Conservation (phyloP, 2,888 invertebrate genomes). For the Eustalomyia histrio region DNA sequence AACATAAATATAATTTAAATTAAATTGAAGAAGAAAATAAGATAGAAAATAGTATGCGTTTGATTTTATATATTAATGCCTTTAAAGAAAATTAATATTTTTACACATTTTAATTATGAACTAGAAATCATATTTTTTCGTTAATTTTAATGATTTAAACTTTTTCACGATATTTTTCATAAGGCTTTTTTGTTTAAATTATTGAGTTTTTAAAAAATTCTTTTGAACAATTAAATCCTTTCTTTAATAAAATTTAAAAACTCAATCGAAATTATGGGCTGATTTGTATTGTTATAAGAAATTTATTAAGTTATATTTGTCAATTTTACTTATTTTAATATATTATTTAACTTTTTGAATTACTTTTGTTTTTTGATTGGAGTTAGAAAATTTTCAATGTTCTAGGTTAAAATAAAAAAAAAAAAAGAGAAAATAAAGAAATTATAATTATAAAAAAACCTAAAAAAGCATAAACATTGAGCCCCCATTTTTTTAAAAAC, state of each 20-base stretch:
- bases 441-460: constrained; percentile 31
- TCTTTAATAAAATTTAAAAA: constrained; percentile 18
- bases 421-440: constrained; percentile 1
- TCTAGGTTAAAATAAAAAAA: neutral
- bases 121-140: constrained; percentile 51
- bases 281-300: constrained; percentile 21
- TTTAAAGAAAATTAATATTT: constrained; percentile 44
- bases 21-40: constrained; percentile 37
- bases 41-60: constrained; percentile 22
- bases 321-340: constrained; percentile 3
- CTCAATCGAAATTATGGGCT: constrained; percentile 24
- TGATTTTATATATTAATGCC: constrained; percentile 51
- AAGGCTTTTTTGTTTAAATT: constrained; percentile 64
- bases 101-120: constrained; percentile 44
- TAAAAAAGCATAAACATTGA: constrained; percentile 44
- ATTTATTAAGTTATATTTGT: constrained; percentile 33
- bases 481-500: constrained; percentile 37
- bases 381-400: constrained; percentile 4
- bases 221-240: constrained; percentile 11
- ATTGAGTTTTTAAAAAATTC: constrained; percentile 16
- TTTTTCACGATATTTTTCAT: constrained; percentile 68
- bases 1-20: constrained; percentile 55
- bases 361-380: neutral
- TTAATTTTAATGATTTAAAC: constrained; percentile 67
- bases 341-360: constrained; percentile 20